Evolutionary conservation across 2,888 invertebrate genomes (phyloP).

Genomic region (Arrhopalites spinosus): DNA sequence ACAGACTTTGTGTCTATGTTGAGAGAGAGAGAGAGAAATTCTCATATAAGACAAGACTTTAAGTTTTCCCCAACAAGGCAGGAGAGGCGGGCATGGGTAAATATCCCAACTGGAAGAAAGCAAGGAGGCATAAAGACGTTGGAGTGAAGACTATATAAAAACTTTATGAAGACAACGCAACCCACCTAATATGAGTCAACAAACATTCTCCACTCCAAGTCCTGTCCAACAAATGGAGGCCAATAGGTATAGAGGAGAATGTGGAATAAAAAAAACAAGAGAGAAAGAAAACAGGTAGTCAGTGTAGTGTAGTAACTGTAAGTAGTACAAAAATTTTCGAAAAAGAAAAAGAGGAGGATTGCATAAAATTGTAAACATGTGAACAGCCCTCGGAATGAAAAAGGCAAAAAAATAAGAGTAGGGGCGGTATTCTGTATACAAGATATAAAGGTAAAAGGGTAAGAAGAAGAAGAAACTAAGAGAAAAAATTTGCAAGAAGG

Average conservation of each 20-base stretch:
- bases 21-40: not conserved
- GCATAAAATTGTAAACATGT: slow-evolving; percentile 5
- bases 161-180: slow-evolving; percentile 2
- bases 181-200: not conserved
- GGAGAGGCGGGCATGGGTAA: not conserved
- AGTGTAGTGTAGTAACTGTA: not conserved
- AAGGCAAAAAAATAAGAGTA: too few relatives aligned
- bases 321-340: not conserved
- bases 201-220: not conserved
- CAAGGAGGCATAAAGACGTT: not conserved
- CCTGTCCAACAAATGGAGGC: not conserved
- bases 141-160: slow-evolving; percentile 2
- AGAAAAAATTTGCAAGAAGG: too few relatives aligned
- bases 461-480: too few relatives aligned
- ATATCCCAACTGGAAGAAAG: not conserved
- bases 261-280: not conserved
- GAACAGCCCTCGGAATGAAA: too few relatives aligned
- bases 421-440: too few relatives aligned
- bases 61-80: too few relatives aligned
- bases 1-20: not conserved
- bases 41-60: not conserved
- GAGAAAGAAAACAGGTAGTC: not conserved
- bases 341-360: not conserved
- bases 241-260: not conserved
- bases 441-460: too few relatives aligned